phyloP scores from a whole-genome alignment of 2,888 invertebrate genomes.

The Drosophila incognita region DNA sequence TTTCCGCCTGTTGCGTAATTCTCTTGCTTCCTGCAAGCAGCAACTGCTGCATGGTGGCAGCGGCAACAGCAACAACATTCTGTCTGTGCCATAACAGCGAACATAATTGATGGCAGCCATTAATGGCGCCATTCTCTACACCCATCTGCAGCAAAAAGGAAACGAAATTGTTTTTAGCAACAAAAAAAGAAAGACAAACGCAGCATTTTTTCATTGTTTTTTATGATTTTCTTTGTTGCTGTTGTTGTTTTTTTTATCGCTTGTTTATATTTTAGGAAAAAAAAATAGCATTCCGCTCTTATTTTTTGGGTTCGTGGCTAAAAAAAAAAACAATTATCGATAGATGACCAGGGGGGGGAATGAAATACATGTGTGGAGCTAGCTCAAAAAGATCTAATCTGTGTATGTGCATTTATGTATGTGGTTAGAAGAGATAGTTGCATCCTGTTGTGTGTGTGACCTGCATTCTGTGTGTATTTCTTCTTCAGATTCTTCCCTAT shows the following conservation, averaged over 20 bases:
- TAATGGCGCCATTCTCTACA: constrained; percentile 34
- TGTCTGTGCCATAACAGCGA: constrained; percentile 29
- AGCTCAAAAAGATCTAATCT: constrained; percentile 16
- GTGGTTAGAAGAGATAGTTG: constrained; percentile 33
- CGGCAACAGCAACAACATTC: constrained; percentile 31
- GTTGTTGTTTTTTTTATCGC: constrained; percentile 2
- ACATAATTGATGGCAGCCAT: constrained; percentile 42
- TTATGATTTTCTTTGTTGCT: background rate
- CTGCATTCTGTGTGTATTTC: background rate
- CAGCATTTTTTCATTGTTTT: constrained; percentile 15
- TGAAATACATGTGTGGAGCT: constrained; percentile 28
- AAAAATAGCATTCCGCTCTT: constrained; percentile 8
- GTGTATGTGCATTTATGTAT: constrained; percentile 10
- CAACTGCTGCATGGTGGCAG: background rate
- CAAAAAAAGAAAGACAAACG: background rate
- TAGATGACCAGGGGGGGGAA: constrained; percentile 5
- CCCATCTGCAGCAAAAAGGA: constrained; percentile 19
- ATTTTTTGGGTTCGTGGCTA: background rate
- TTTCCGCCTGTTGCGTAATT: constrained; percentile 61
- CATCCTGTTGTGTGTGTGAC: constrained; percentile 2
- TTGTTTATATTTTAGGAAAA: constrained; percentile 22
- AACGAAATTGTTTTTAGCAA: background rate
- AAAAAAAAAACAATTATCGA: constrained; percentile 22
- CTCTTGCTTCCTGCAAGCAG: constrained; percentile 47
- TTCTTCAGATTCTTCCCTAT: constrained; percentile 3